phyloP scores from a whole-genome alignment of 1,140 invertebrate genomes.

The Drosophila simulans region DNA sequence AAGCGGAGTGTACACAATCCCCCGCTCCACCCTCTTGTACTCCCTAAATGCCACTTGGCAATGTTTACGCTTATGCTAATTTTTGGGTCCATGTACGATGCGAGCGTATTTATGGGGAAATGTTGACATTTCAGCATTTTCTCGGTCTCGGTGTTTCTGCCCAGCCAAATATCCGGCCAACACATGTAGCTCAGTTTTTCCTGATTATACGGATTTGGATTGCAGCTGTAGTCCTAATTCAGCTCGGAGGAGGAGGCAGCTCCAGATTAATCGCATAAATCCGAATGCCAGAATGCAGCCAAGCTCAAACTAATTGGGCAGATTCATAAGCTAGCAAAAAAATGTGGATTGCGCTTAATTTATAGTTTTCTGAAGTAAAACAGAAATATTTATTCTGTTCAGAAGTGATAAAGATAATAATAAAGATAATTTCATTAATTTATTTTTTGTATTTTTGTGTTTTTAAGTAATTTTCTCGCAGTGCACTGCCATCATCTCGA shows the following conservation, averaged over 20 bases:
- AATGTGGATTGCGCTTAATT: too few relatives aligned
- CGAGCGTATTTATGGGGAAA: slow-evolving; percentile 39
- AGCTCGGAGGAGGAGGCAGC: slow-evolving; percentile 1
- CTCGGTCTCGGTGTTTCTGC: slow-evolving; percentile 23
- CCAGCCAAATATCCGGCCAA: slow-evolving; percentile 12
- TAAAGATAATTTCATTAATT: too few relatives aligned
- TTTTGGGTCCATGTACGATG: slow-evolving; percentile 51
- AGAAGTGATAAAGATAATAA: too few relatives aligned
- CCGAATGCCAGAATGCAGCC: slow-evolving; percentile 36
- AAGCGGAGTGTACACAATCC: not conserved
- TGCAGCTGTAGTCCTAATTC: slow-evolving; percentile 9
- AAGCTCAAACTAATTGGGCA: slow-evolving; percentile 30
- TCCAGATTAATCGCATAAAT: slow-evolving; percentile 46
- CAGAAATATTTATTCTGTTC: too few relatives aligned
- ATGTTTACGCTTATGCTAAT: slow-evolving; percentile 81
- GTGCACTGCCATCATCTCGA: slow-evolving; percentile 7
- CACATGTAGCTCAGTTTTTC: slow-evolving; percentile 26
- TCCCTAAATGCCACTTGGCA: slow-evolving; percentile 52
- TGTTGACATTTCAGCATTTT: slow-evolving; percentile 52
- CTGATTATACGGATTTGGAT: slow-evolving; percentile 18
- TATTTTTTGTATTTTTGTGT: not conserved
- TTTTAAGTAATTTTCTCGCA: not conserved
- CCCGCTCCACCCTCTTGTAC: not conserved
- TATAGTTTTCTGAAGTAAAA: too few relatives aligned
- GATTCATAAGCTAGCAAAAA: slow-evolving; percentile 15